Percentiles rank a stretch among this genome's conserved stretches.
Evolutionary conservation across 2,888 invertebrate genomes (phyloP).

Genomic region (Pristionchus exspectatus): DNA sequence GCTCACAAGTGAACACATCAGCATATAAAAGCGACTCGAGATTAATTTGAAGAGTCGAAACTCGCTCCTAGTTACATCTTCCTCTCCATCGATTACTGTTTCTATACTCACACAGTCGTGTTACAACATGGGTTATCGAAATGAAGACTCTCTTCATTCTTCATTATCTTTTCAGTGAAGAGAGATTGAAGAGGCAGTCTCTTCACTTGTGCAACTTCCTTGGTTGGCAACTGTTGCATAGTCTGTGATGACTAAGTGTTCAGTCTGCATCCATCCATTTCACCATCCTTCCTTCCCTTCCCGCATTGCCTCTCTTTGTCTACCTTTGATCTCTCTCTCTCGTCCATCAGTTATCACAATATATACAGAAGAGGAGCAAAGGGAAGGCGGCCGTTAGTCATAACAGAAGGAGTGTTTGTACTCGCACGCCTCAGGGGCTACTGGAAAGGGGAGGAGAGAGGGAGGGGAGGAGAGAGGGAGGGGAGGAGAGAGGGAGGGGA

Average conservation of each 20-base stretch:
- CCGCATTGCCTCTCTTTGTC: slow-evolving; percentile 46
- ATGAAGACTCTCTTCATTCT: not conserved
- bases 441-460: not conserved
- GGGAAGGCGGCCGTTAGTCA: slow-evolving; percentile 55
- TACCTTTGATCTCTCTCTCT: slow-evolving; percentile 9
- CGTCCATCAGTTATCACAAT: slow-evolving; percentile 17
- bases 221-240: not conserved
- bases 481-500: slow-evolving; percentile 15
- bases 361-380: slow-evolving; percentile 26
- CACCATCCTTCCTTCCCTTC: slow-evolving; percentile 29
- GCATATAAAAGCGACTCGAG: slow-evolving; percentile 13
- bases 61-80: not conserved
- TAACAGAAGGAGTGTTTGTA: slow-evolving; percentile 33
- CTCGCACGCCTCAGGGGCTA: slow-evolving; percentile 30
- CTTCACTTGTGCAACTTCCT: too few relatives aligned
- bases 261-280: not conserved
- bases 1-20: not conserved
- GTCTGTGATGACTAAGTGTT: not conserved
- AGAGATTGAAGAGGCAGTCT: too few relatives aligned
- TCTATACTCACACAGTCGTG: not conserved
- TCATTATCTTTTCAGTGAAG: not conserved
- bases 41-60: not conserved
- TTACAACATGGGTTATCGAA: not conserved
- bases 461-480: not conserved
- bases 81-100: not conserved